Percentiles rank a stretch among this genome's conserved stretches.
Evolutionary conservation across 2,113 vertebrate species (phyloP).

Genomic region (Odocoileus virginianus): DNA sequence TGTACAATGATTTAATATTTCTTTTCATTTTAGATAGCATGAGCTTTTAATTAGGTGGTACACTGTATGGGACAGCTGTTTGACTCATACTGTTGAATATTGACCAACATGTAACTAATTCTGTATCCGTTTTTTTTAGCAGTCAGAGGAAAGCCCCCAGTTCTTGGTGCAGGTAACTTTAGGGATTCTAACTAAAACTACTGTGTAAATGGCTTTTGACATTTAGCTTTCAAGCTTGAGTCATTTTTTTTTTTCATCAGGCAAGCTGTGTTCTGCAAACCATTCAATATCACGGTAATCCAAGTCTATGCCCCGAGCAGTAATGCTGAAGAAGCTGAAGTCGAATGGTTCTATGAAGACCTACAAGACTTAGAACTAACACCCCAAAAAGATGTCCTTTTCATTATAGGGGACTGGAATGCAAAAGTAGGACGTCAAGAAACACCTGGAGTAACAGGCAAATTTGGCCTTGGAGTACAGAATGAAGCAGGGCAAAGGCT

Average conservation of each 20-base stretch:
- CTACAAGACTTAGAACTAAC: not conserved
- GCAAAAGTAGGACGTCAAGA: not conserved
- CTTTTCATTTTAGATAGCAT: not conserved
- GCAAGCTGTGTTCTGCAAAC: not conserved
- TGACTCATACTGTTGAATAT: not conserved
- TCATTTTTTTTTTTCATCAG: conserved; percentile 43
- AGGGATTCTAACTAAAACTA: not conserved
- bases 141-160: not conserved
- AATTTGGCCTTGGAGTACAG: not conserved
- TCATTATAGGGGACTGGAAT: not conserved
- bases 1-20: not conserved
- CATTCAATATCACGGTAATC: not conserved
- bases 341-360: not conserved
- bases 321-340: not conserved
- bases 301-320: not conserved
- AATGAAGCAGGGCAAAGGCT: not conserved
- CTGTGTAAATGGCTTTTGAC: conserved; percentile 24
- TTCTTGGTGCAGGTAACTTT: not conserved
- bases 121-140: not conserved
- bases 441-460: not conserved
- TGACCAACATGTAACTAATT: not conserved
- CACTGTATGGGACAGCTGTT: not conserved
- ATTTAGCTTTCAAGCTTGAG: conserved; percentile 36
- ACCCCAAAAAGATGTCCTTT: not conserved
- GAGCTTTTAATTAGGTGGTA: not conserved